Conservation (phyloP, 2,113 vertebrate species). For the Aegotheles bennettii region DNA sequence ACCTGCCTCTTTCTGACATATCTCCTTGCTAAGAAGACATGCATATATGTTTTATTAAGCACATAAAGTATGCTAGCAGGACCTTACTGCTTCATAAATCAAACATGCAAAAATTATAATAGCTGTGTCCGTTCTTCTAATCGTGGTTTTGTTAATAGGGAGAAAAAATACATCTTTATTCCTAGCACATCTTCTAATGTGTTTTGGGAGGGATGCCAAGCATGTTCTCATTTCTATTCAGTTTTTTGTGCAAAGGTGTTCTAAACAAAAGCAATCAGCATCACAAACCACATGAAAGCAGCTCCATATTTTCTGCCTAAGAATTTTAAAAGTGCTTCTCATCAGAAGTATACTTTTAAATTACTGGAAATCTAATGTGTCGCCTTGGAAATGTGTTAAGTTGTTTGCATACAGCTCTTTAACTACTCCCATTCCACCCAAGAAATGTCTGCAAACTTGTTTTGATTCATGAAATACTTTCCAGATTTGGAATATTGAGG, state of each 20-base stretch:
- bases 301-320: background rate
- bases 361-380: background rate
- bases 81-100: background rate
- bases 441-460: background rate
- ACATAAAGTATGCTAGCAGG: background rate
- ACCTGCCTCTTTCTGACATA: background rate
- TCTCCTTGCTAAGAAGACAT: background rate
- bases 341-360: background rate
- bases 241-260: background rate
- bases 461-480: background rate
- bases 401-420: background rate
- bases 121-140: background rate
- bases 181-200: background rate
- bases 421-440: background rate
- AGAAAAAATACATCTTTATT: background rate
- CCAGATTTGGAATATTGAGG: background rate
- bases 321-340: background rate
- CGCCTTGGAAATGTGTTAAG: background rate
- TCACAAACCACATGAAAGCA: background rate
- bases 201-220: background rate
- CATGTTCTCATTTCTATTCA: background rate
- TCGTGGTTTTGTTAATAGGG: background rate
- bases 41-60: background rate
- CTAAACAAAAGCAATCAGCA: background rate
- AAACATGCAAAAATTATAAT: background rate